Percentiles rank a stretch among this genome's conserved stretches.
Evolutionary conservation across 2,888 invertebrate species (phyloP).

Genomic region (Cynaeus angustus): DNA sequence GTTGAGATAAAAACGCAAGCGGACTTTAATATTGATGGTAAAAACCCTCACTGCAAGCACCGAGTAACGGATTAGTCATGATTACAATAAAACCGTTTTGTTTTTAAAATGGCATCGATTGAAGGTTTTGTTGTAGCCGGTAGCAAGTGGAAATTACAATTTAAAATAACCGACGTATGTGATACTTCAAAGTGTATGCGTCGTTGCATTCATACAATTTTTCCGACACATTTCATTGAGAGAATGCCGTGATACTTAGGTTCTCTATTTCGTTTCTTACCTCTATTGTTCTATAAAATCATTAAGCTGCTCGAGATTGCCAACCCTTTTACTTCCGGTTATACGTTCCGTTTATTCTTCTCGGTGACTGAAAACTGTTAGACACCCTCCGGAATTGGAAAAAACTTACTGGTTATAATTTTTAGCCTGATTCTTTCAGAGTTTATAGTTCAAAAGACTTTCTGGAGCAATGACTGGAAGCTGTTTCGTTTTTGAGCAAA

Average conservation of each 20-base stretch:
- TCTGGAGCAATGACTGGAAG: not conserved
- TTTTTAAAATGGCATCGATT: conserved; percentile 25
- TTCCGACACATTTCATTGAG: conserved; percentile 1
- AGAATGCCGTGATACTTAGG: not conserved
- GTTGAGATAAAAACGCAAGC: conserved; percentile 1
- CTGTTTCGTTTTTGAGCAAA: not conserved
- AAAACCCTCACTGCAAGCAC: conserved; percentile 20
- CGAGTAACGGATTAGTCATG: conserved; percentile 20
- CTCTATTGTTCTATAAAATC: conserved; percentile 35
- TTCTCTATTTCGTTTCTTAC: conserved; percentile 5
- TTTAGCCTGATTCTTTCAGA: not conserved
- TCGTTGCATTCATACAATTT: conserved; percentile 1
- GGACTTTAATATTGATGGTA: conserved; percentile 22
- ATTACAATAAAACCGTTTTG: conserved; percentile 18
- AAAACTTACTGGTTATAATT: conserved; percentile 20
- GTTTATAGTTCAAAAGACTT: too few relatives aligned
- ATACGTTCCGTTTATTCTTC: conserved; percentile 33
- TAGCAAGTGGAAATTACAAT: not conserved
- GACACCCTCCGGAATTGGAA: conserved; percentile 24
- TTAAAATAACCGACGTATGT: conserved; percentile 6
- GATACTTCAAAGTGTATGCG: not conserved
- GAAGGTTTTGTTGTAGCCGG: conserved; percentile 12
- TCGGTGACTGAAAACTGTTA: conserved; percentile 21
- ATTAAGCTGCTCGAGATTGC: conserved; percentile 17
- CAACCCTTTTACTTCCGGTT: conserved; percentile 26